Evolutionary conservation across 2,888 invertebrate species (phyloP).

Genomic region (Parnassius smintheus): DNA sequence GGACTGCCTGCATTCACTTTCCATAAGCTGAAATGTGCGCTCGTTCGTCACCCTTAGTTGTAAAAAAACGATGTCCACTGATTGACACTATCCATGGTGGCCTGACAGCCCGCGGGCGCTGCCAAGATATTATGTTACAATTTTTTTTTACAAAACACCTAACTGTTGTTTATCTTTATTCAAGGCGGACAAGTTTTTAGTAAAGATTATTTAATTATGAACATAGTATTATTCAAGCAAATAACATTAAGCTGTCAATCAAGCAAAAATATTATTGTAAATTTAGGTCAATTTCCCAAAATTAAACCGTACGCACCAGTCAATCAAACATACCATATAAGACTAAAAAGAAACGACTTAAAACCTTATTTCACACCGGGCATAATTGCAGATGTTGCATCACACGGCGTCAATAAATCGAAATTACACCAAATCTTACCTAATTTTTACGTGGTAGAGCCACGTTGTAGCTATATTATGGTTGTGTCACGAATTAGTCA

Average conservation of each 20-base stretch:
- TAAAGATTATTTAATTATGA: constrained; percentile 4
- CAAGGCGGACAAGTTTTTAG: constrained; percentile 17
- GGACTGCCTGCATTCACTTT: too few species aligned
- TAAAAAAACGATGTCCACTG: constrained; percentile 9
- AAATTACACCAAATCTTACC: constrained; percentile 7
- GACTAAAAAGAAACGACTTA: constrained; percentile 5
- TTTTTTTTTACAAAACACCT: neutral
- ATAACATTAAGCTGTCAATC: constrained; percentile 16
- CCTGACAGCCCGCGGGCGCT: constrained; percentile 3
- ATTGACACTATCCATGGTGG: constrained; percentile 24
- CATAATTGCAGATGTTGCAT: constrained; percentile 7
- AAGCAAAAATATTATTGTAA: neutral
- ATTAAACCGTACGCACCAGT: constrained; percentile 7
- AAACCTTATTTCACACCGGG: constrained; percentile 3
- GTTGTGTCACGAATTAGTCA: too few species aligned
- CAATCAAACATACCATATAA: constrained; percentile 4
- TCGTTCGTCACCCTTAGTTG: too few species aligned
- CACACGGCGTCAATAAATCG: constrained; percentile 18
- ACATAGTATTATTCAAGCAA: constrained; percentile 2
- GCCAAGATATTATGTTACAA: neutral
- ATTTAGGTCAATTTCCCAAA: constrained; percentile 13
- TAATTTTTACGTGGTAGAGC: too few species aligned
- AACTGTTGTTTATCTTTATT: neutral
- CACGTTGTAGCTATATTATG: too few species aligned
- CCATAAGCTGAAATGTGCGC: too few species aligned